phyloP scores from a whole-genome alignment of 1,140 invertebrate genomes.

The Sitobion miscanthi region DNA sequence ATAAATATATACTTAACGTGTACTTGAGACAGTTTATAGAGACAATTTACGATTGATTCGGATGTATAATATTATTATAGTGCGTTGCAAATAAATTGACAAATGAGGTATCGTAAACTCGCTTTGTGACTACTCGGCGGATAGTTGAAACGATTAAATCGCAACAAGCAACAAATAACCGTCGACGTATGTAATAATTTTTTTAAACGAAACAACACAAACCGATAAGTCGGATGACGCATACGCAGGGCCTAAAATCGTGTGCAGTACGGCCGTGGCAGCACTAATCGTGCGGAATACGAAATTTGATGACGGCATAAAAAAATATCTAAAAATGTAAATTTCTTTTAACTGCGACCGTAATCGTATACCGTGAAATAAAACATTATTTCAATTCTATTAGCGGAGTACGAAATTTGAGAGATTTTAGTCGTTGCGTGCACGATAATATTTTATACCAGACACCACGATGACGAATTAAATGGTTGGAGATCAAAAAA shows the following conservation, averaged over 20 bases:
- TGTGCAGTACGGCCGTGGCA: neutral
- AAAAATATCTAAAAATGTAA: neutral
- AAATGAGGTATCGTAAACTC: neutral
- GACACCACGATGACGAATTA: neutral
- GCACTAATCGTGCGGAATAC: constrained; percentile 1
- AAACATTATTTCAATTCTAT: neutral
- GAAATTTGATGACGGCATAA: neutral
- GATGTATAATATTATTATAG: neutral
- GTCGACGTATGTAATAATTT: neutral
- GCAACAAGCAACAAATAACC: neutral
- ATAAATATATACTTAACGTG: neutral
- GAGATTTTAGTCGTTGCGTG: neutral
- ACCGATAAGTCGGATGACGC: neutral
- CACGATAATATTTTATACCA: neutral
- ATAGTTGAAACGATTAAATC: neutral
- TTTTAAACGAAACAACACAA: neutral
- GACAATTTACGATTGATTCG: neutral
- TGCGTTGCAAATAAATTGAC: neutral
- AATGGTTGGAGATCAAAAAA: neutral
- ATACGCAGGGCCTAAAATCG: neutral
- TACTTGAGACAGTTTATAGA: neutral
- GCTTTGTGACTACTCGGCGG: neutral
- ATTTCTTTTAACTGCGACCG: neutral
- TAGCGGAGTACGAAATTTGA: neutral
- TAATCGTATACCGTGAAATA: constrained; percentile 1